These are phyloP conservation scores for Scolopax bukidnonensis DNA, from an alignment of 2,797 vertebrate genomes.

Conservation along the genomic window DNA sequence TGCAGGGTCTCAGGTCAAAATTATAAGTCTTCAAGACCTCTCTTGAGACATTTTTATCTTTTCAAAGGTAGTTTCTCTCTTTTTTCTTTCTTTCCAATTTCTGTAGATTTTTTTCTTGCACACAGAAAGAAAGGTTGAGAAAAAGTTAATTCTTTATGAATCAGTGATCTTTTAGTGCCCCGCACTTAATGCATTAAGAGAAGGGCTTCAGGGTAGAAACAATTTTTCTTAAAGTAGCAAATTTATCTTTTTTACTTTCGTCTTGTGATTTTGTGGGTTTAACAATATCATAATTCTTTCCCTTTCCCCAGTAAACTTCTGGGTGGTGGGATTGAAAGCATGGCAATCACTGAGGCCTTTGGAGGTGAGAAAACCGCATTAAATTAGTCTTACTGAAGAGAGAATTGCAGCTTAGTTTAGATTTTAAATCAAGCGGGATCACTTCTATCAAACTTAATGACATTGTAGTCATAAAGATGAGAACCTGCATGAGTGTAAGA, in stretches of 20 bases:
- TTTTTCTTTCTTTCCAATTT: neutral
- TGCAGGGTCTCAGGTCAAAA: neutral
- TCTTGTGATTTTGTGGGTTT: conserved; percentile 13
- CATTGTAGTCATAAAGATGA: neutral
- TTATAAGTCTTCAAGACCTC: neutral
- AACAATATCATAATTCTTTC: conserved; percentile 2
- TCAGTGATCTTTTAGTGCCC: neutral
- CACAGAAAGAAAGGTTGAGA: neutral
- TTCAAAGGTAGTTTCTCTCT: neutral
- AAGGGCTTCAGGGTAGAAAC: neutral
- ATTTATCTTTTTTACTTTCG: neutral
- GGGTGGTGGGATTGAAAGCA: conserved; percentile 97
- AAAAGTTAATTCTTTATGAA: neutral
- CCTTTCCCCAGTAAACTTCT: conserved; percentile 88
- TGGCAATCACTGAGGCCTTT: conserved; percentile 98
- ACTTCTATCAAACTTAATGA: neutral
- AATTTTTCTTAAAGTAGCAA: neutral
- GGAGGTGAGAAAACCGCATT: conserved; percentile 85
- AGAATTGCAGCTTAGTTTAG: neutral
- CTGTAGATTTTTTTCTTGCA: neutral
- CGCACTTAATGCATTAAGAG: neutral
- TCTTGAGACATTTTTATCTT: neutral
- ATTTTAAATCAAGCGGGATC: neutral
- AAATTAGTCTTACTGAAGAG: neutral
- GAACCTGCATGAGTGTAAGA: neutral